Evolutionary conservation across 2,113 vertebrate species (phyloP).

Genomic region (Nanger granti): DNA sequence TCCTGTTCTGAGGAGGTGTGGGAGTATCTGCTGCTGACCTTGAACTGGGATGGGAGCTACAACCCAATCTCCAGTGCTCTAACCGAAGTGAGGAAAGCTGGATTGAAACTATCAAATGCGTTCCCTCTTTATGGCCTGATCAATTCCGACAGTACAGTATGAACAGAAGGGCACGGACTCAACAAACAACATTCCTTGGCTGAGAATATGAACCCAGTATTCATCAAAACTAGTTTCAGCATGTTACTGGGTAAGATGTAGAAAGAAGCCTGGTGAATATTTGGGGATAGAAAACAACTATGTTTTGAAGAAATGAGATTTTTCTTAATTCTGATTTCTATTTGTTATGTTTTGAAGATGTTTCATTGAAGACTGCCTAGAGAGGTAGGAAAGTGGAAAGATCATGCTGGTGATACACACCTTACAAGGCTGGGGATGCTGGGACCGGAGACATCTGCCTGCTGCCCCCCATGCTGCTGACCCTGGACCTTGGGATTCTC

Average conservation of each 20-base stretch:
- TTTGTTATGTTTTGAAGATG: neutral
- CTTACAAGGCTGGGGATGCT: neutral
- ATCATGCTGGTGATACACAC: neutral
- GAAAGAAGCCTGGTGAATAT: neutral
- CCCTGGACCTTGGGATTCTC: neutral
- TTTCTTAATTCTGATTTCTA: neutral
- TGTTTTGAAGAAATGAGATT: neutral
- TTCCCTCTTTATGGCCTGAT: neutral
- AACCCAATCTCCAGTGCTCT: neutral
- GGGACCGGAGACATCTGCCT: neutral
- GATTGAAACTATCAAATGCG: neutral
- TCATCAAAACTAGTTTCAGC: constrained; percentile 21
- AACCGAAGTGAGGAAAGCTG: neutral
- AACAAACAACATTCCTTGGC: constrained; percentile 25
- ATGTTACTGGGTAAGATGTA: neutral
- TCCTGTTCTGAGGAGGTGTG: neutral
- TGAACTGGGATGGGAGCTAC: neutral
- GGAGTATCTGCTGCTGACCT: neutral
- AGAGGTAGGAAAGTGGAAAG: neutral
- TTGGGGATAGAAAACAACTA: neutral
- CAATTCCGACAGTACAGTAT: neutral
- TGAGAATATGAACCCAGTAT: neutral
- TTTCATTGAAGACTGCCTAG: neutral
- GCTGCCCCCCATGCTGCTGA: neutral
- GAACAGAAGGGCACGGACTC: neutral